Base-by-base conservation (phyloP, 2,888 invertebrate genomes). In the Papilio gigon region DNA sequence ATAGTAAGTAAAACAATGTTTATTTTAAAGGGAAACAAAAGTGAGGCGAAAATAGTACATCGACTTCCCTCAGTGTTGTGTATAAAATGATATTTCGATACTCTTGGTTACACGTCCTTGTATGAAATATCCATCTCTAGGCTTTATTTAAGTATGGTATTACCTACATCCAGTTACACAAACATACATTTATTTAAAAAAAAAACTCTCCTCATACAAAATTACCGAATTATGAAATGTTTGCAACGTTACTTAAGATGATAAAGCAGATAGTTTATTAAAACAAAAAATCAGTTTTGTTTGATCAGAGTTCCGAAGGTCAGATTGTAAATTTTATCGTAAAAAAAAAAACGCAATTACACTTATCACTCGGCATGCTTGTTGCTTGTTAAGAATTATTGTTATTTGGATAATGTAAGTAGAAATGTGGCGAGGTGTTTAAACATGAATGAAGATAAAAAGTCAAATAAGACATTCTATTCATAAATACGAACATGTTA, bases 201-300 rank as follows among this genome's bases (percentile, higher is more conserved):
- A 6, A 35, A 8, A 11, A 11, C 8, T 5, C 17, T 42, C 5
- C 17, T 1, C 11, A 44, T 14, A 11, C 22, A 47, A 11, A 22
- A 22, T 11, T 14, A 27, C 25, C 25, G n/a, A 27, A 50, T 50
- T n/a, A 14, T 20, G 6, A 27, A 14, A 27, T 50, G 8, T 53
- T n/a, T 53, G 53, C 53, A 53, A 6, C 17, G 12, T 27, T 53
- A 27, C n/a, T 30, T 53, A 53, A 27, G 6, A 53, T 27, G 9
- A 53, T 53, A 53, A n/a, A n/a, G 27, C n/a, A 27, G 27, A 27
- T n/a, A 30, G 17, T 50, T 20, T 20, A 44, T 20, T 44, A 0
- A 20, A 47, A 53, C 9, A 27, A 53, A 27, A 27, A 53, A 53
- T 8, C n/a, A 56, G 53, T 30, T 56, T 56, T 56, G 53, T 56